Base-by-base conservation (phyloP, 2,888 invertebrate species). In the Pollenia amentaria region DNA sequence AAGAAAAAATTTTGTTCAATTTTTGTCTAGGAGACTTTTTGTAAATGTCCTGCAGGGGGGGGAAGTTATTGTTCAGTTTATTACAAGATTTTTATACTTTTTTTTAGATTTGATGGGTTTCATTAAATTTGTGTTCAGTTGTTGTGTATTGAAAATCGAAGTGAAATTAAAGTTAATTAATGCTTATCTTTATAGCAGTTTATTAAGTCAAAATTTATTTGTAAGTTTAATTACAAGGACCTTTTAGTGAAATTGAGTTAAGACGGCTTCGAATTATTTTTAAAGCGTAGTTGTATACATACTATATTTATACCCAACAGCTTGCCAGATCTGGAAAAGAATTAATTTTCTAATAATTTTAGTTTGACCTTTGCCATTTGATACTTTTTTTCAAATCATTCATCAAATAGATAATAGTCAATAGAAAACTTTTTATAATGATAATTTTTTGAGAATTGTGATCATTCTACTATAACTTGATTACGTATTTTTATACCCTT, bases 81-180 rank as follows among this genome's bases (percentile, higher is more conserved):
- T 67, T 38, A 21, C 46, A 48, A 55, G 42, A 67, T 16, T 85
- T 44, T 57, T 70, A 44, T 42, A 14, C 7, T 67, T 40, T 46
- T 46, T 53, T 6, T 76, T 38, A 38, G 12, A 65, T 77, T 81
- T 69, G 62, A 60, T 78, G n/a, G 8, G 48, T 65, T 48, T 29
- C 48, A 65, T 64, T 75, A 46, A 78, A 70, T 64, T 70, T 40
- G 62, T 53, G 7, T 12, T 60, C n/a, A 46, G 40, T 75, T 44
- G 3, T 69, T 72, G 65, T 42, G 12, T 60, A 65, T 76, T 29
- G 70, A 69, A 55, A 11, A 60, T 55, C 38, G 44, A 57, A 70
- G 2, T 21, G 18, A 60, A 72, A 44, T 72, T 72, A 72, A 69
- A 77, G 72, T 77, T 53, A 81, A 82, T 85, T 72, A 75, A 42